Evolutionary conservation across 1,140 invertebrate species (phyloP), one percentile per base, ranked within the genome.

Genomic region (Platyscapa corneri): DNA sequence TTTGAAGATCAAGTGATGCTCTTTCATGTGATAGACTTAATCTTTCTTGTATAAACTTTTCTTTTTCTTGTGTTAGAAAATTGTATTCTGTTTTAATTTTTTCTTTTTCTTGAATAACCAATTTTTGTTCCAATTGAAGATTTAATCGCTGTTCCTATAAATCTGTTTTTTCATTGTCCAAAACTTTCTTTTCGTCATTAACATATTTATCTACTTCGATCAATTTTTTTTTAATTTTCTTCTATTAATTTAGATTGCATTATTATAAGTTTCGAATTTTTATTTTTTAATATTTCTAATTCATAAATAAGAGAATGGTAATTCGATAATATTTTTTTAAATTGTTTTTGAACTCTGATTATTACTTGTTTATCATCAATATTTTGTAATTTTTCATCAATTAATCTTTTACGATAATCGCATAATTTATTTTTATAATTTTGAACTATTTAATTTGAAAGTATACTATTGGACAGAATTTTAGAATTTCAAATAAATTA

Each of bases 291-390:
- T 20, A 88, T 89, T 74, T 92, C 89, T 20, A 92, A 72, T 77
- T 91, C 89, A 64, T 88, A 87, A 0, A 91, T 60, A 27, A 88
- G 75, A 0, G 86, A 86, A 86, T 88, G 90, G 77, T 91, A 92
- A 80, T 92, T 89, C 8, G 86, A 91, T 34, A 93, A 90, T 30
- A 92, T 88, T 79, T 90, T 88, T 65, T 92, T 89, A 82, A 90
- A 90, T 39, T 90, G 74, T 42, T 90, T 89, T 76, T 91, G 90
- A 14, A 87, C 82, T 75, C 89, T 88, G 20, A 91, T 88, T 32
- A 90, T 81, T 18, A 84, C 85, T 80, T 91, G 89, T 12, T 87
- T 88, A 20, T 90, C 87, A 12, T 88, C 80, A 18, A 90, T 87
- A 39, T 88, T 88, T 77, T 88, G 79, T 16, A 89, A 27, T 72